Conservation (phyloP, 2,113 vertebrate genomes). For the Urocitellus parryii region DNA sequence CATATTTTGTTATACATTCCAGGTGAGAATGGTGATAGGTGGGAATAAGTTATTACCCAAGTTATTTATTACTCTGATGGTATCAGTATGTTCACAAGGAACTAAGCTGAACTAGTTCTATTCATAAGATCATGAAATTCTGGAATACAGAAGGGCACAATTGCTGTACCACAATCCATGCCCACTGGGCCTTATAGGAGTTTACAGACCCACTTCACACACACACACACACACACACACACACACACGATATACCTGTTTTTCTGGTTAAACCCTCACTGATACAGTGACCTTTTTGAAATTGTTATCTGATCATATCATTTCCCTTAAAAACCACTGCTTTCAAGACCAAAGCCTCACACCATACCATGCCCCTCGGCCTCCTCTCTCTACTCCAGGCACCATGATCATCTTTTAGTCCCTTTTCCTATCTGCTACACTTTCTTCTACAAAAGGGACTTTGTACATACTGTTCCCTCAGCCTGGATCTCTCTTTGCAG, state of each 20-base stretch:
- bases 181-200: neutral
- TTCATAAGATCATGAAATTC: neutral
- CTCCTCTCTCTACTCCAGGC: neutral
- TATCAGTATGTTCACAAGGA: neutral
- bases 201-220: neutral
- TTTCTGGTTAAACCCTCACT: neutral
- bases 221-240: too few relatives aligned
- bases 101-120: neutral
- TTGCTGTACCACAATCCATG: neutral
- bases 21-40: neutral
- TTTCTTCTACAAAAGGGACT: neutral
- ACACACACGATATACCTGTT: neutral
- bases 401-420: neutral
- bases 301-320: neutral
- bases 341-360: neutral
- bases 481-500: neutral
- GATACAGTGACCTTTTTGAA: neutral
- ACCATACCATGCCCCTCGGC: neutral
- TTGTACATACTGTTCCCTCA: neutral
- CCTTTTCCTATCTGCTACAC: rapidly evolving
- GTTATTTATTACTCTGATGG: neutral
- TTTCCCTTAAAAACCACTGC: neutral
- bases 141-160: neutral
- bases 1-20: neutral
- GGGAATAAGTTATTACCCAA: neutral